Evolutionary conservation across 2,888 invertebrate species (phyloP).

Genomic region (Pimpla rufipes): DNA sequence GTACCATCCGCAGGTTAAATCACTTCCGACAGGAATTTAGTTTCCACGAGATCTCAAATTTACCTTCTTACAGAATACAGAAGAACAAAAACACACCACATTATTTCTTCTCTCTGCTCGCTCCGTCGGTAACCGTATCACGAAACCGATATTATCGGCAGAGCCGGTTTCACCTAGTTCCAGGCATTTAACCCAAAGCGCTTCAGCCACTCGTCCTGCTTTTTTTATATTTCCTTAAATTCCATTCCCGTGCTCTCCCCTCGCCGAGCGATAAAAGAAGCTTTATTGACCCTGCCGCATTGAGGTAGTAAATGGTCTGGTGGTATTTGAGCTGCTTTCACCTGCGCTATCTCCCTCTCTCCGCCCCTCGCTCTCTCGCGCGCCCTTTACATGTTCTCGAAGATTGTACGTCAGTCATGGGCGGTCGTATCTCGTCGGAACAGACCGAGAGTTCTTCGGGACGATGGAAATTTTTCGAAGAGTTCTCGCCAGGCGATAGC

Average conservation of each 20-base stretch:
- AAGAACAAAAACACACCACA: no score
- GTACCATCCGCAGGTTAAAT: conserved; percentile 3
- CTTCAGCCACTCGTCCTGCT: not conserved
- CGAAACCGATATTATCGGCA: conserved; percentile 30
- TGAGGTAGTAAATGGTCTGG: conserved; percentile 36
- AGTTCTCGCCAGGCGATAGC: conserved; percentile 42
- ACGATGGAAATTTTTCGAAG: conserved; percentile 58
- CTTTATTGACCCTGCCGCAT: conserved; percentile 47
- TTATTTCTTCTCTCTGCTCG: not conserved
- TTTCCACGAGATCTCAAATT: no score
- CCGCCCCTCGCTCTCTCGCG: not conserved
- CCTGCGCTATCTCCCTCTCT: conserved; percentile 1
- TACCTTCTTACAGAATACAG: no score
- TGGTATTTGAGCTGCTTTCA: conserved; percentile 15
- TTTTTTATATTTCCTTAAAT: conserved; percentile 23
- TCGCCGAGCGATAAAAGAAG: conserved; percentile 50
- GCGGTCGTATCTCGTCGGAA: conserved; percentile 57
- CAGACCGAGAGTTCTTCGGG: conserved; percentile 52
- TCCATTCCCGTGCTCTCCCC: conserved; percentile 14
- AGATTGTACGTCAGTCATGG: conserved; percentile 65
- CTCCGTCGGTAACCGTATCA: conserved; percentile 6
- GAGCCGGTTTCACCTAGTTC: not conserved
- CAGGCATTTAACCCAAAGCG: not conserved
- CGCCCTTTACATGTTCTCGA: conserved; percentile 48
- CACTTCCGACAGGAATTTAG: no score